Conservation (phyloP, 2,797 vertebrate species). For the Gallinago stenura region DNA sequence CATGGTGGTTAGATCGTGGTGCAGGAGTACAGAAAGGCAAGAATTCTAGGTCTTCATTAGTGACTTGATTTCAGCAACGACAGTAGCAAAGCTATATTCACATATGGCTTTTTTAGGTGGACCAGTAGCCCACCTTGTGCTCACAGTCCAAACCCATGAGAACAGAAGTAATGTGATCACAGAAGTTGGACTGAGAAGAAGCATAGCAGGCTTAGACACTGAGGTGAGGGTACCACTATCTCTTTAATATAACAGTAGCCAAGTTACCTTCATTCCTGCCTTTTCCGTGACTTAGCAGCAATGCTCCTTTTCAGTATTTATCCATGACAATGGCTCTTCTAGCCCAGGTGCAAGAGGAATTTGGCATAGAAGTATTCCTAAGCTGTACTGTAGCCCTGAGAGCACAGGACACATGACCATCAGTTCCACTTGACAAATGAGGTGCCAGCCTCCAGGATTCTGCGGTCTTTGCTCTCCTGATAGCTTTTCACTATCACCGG, state of each 20-base stretch:
- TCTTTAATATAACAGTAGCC: background rate
- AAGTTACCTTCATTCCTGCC: background rate
- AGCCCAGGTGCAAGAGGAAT: background rate
- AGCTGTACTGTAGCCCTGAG: background rate
- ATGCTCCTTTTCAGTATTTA: background rate
- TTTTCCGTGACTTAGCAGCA: background rate
- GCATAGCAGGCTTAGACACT: background rate
- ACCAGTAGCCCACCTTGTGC: background rate
- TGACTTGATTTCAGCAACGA: background rate
- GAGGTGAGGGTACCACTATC: background rate
- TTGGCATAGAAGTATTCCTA: background rate
- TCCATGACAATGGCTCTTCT: background rate
- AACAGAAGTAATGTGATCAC: background rate
- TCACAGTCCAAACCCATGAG: background rate
- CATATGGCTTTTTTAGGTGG: accelerated
- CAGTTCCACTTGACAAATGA: background rate
- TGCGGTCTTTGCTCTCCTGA: background rate
- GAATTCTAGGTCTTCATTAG: background rate
- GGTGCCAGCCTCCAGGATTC: background rate
- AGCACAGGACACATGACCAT: background rate
- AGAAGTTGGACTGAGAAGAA: background rate
- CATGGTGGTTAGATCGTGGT: background rate
- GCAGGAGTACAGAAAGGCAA: background rate
- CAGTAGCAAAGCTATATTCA: background rate
- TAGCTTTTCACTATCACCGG: background rate